Base-by-base conservation (phyloP, 2,113 vertebrate genomes). In the Urocolius indicus region DNA sequence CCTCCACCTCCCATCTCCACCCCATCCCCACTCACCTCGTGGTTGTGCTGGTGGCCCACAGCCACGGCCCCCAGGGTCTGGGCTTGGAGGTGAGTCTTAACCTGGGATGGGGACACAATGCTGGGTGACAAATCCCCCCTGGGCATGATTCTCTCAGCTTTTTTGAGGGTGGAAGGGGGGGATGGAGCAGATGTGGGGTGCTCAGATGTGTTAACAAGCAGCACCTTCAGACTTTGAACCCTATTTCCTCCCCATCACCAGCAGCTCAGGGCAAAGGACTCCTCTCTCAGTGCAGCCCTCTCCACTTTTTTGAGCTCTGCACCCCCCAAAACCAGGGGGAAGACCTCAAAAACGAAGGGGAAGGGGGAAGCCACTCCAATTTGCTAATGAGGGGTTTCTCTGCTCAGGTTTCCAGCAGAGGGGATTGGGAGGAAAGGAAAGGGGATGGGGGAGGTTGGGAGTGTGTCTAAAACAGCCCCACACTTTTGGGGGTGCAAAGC, bases 71-170 rank as follows among this genome's bases (percentile, higher is more conserved):
- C 88, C 92, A 98, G 85, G 0, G 98, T 98, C 97, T 99, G 99
- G 43, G 99, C 98, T 95, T 99, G 99, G 45, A 99, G 98, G 71
- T 99, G 99, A 0, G 99, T 99, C 96, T 99, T 99, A 67, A 99
- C 98, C 99, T 99, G 76, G 20, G 22, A 6, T 9, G 16, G 26
- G 8, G 27, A 19, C 38, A 68, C 59, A 90, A 58, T 9, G 6
- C 43, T 3, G 10, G 66, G 75, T 82, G 66, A 74, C 34, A 9
- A 71, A 19, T 11, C 22, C 49, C n/a, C 27, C 27, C 38, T 41
- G n/a, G n/a, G n/a, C n/a, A n/a, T n/a, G 38, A 41, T 41, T 41
- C 38, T 12, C 38, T 41, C 38, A 41, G 38, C 38, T 41, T 41
- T 41, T n/a, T n/a, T n/a, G n/a, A n/a, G n/a, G n/a, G n/a, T 41